Base-by-base conservation (phyloP, 2,113 vertebrate genomes). In the Tetrao urogallus region DNA sequence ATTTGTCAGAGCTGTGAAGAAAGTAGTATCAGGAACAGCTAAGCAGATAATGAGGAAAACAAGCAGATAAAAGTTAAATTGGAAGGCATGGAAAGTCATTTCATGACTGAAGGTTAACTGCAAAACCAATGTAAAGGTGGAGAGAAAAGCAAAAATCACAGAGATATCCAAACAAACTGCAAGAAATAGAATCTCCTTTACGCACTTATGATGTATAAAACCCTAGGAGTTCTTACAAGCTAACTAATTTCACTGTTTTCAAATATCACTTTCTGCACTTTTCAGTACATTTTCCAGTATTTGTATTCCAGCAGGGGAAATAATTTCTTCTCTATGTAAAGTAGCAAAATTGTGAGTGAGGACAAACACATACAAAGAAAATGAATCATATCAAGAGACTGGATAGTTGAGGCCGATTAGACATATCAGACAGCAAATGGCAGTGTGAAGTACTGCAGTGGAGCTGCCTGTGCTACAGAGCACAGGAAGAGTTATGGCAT, bases 401-500 rank as follows among this genome's bases (percentile, higher is more conserved):
- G 96, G 96, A 97, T 97, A 98, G 96, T 93, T 96, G 95, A 96
- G 94, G 87, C 93, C 96, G 95, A 96, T 96, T 95, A 97, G 95
- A 95, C 85, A 64, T 69, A 97, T 97, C 97, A 94, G 95, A 94
- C 92, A 90, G 78, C 82, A 24, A 94, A 95, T 19, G 76, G 93
- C 94, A 94, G 91, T 85, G 92, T 97, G 97, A 98, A 95, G 96
- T 89, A 97, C 97, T 10, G 86, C 97, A 86, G 84, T 71, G 92
- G 89, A 97, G 90, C 96, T 96, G 97, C 95, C 95, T 96, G 84
- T 0, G 2, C 82, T 70, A 80, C 64, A 92, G 87, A 93, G 87
- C 87, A 66, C 81, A 90, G 82, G 93, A 98, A 98, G 98, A 98
- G 94, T 98, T 98, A 98, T 0, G 95, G 94, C 97, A 96, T 96